Base-by-base conservation (phyloP, 2,888 invertebrate genomes). In the Ichneumoninae sp. region DNA sequence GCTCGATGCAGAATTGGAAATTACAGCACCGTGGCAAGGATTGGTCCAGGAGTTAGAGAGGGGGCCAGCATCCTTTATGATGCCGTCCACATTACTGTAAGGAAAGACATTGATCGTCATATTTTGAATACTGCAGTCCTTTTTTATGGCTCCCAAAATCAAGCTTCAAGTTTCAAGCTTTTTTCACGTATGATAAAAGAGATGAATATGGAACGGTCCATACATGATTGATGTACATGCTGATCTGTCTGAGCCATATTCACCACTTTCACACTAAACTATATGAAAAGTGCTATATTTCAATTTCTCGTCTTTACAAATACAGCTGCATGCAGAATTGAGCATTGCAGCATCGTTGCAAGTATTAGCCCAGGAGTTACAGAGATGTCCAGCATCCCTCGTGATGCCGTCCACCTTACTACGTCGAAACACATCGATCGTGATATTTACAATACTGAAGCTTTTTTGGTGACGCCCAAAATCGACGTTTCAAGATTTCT, bases 1-100 rank as follows among this genome's bases (percentile, higher is more conserved):
- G 71, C 44, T 36, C 36, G 36, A 40, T 75, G 71, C 22, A 30
- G 36, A 40, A 68, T 33, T 44, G 10, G 33, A 36, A 69, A 79
- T 54, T 36, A 47, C 22, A 33, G 40, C n/a, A 70, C 68, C 60
- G 19, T 16, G 13, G 22, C 16, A 60, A 47, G 10, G 16, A n/a
- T 44, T 22, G 40, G 6, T 19, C 22, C 40, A 57, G 10, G 26
- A 13, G 10, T 26, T 8, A 26, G 22, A 13, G 22, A 26, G 57
- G 26, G 57, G 26, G 26, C 5, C 26, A 8, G 26, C 26, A 22
- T 26, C 57, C 57, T 10, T 57, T 54, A 54, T 19, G 54, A 19
- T 7, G 54, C 54, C 54, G 1, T 22, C 22, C 10, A 54, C 19
- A 54, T 54, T 54, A 8, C 54, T 22, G 10, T 10, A 3, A 1